These are phyloP conservation scores for Phataginus tricuspis DNA, from an alignment of 2,797 vertebrate genomes.

Conservation along the genomic window DNA sequence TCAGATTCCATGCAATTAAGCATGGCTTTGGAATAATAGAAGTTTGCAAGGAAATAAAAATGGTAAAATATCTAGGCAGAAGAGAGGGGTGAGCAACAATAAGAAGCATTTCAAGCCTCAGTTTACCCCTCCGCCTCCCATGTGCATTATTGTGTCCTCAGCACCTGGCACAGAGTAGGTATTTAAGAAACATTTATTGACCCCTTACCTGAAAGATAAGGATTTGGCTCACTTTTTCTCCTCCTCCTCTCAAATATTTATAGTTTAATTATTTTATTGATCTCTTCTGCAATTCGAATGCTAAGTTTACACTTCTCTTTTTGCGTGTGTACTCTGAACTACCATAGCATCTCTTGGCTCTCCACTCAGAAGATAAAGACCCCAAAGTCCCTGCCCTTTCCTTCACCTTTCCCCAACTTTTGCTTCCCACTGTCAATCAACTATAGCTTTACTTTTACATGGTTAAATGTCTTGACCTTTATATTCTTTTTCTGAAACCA, in stretches of 20 bases:
- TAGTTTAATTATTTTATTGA: constrained; percentile 38
- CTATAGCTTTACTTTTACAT: neutral
- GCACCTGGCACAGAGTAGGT: neutral
- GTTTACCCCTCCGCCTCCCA: neutral
- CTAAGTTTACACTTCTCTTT: neutral
- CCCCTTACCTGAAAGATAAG: neutral
- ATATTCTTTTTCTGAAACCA: neutral
- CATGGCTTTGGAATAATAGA: neutral
- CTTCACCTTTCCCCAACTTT: neutral
- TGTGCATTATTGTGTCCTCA: neutral
- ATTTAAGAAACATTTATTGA: neutral
- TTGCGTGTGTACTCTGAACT: neutral
- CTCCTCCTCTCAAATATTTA: constrained; percentile 28
- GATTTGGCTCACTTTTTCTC: neutral
- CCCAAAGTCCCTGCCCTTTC: fast-evolving
- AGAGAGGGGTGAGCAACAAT: neutral
- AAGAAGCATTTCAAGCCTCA: neutral
- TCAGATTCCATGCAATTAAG: neutral
- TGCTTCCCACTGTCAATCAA: neutral
- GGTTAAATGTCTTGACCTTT: neutral
- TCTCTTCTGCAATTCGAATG: neutral
- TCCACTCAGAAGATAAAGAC: neutral
- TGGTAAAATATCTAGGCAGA: neutral
- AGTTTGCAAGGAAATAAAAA: neutral
- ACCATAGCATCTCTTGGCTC: neutral